phyloP scores from a whole-genome alignment of 1,140 invertebrate genomes.

The Heliothis subflexa region DNA sequence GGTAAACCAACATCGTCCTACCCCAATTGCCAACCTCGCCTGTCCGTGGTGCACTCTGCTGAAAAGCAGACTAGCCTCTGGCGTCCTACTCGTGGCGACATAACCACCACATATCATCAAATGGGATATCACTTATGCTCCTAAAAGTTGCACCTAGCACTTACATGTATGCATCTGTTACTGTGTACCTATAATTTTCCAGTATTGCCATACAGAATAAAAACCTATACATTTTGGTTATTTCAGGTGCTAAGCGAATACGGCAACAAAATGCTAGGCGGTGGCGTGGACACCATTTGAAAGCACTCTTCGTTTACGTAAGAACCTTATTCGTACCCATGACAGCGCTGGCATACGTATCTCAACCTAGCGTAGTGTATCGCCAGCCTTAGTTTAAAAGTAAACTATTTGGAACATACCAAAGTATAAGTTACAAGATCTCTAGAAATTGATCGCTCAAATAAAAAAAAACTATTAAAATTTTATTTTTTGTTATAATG shows the following conservation, averaged over 20 bases:
- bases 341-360: slow-evolving; percentile 34
- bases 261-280: slow-evolving; percentile 78
- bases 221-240: slow-evolving; percentile 26
- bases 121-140: too few species aligned
- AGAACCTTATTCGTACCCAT: slow-evolving; percentile 30
- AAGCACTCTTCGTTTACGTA: slow-evolving; percentile 1
- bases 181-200: too few species aligned
- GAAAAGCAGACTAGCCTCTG: too few species aligned
- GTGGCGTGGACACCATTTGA: slow-evolving; percentile 76
- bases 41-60: too few species aligned
- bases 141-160: too few species aligned
- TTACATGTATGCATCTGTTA: background rate
- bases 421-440: slow-evolving; percentile 65
- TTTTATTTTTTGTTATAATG: slow-evolving; percentile 31
- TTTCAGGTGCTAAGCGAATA: slow-evolving; percentile 82
- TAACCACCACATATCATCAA: too few species aligned
- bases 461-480: slow-evolving; percentile 45
- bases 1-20: too few species aligned
- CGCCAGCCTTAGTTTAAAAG: slow-evolving; percentile 44
- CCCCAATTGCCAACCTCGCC: too few species aligned
- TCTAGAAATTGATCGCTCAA: slow-evolving; percentile 62
- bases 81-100: too few species aligned
- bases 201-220: background rate
- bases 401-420: slow-evolving; percentile 63
- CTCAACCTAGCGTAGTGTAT: slow-evolving; percentile 24